Base-by-base conservation (phyloP, 2,113 vertebrate genomes). In the Rhinolophus sinicus region DNA sequence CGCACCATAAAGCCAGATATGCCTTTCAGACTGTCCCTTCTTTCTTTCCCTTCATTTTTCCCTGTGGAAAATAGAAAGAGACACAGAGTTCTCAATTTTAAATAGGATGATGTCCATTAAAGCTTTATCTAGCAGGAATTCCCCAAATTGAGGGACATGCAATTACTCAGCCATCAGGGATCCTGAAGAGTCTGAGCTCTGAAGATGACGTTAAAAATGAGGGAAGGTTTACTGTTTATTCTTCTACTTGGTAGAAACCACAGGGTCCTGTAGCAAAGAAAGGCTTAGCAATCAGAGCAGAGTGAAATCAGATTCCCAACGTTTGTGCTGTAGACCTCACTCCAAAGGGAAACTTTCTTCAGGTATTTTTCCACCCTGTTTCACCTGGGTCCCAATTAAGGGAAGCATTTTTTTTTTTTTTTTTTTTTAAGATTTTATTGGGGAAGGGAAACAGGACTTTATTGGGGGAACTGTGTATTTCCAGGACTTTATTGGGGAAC, bases 51-150 rank as follows among this genome's bases (percentile, higher is more conserved):
- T 92, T 89, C 64, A 21, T 38, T 33, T 50, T 40, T 65, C 6
- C 40, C 52, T 78, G 86, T 67, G 52, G 70, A 56, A 94, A 88
- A 87, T 10, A 56, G 87, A 95, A 95, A 94, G 56, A 21, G 3
- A 24, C 38, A 40, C 30, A 64, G 64, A 54, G 44, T 50, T 87
- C 47, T 92, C 47, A 14, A 26, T 84, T 92, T 85, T 62, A 96
- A 82, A 92, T 75, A 80, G 33, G 44, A 87, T 58, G 56, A 21
- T 35, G 47, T 47, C 75, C 38, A 15, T 64, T 50, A 87, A 92
- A 82, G 88, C 40, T 64, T 83, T 56, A 24, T 67, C 58, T 35
- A 54, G 38, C 26, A 58, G 30, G 11, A 75, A 89, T 82, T 76
- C n/a, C 26, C 47, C 50, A 58, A n/a, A 84, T 70, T 0, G 5